Evolutionary conservation across 2,113 vertebrate genomes (phyloP), one percentile per base, ranked within the genome.

Genomic region (Recurvirostra avosetta): DNA sequence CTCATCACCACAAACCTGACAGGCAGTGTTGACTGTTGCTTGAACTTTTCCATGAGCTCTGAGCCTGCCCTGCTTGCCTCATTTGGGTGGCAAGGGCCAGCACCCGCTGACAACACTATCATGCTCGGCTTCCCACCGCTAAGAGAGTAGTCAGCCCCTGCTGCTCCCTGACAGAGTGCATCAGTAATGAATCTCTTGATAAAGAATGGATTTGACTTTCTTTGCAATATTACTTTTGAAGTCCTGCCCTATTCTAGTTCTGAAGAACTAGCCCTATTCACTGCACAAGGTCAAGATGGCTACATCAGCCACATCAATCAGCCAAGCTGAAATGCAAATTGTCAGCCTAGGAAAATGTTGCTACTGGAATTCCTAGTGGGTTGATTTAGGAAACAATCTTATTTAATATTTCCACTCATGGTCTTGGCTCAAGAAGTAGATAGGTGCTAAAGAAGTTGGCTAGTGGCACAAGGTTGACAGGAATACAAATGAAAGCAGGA

Each of bases 21-120:
- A 9, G 29, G 36, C 55, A 73, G 30, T 25, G 74, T 58, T 9
- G 4, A 9, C 12, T 43, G 15, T 25, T 81, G 34, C 50, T 43
- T 36, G 30, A 74, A 36, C 19, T 23, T 27, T 22, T 13, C 25
- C 6, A 1, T 7, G 19, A 55, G 23, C 43, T 72, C 47, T 34
- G 43, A 23, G 4, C 58, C n/a, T 83, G 25, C 19, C 58, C 22
- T 8, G 6, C 32, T 72, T 89, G 15, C 17, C 62, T 86, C n/a
- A 47, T 75, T 43, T 4, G 14, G 9, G 26, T 70, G 34, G 36
- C 38, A 70, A 79, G 38, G 30, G 38, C 18, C 25, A 34, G 21
- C 26, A 11, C 43, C 0, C 0, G 2, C 11, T 68, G 50, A 12
- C 32, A 25, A 16, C 14, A 19, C 5, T 25, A 12, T 38, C 36